Conservation (phyloP, 2,113 vertebrate species). For the Emydura subglobosa region DNA sequence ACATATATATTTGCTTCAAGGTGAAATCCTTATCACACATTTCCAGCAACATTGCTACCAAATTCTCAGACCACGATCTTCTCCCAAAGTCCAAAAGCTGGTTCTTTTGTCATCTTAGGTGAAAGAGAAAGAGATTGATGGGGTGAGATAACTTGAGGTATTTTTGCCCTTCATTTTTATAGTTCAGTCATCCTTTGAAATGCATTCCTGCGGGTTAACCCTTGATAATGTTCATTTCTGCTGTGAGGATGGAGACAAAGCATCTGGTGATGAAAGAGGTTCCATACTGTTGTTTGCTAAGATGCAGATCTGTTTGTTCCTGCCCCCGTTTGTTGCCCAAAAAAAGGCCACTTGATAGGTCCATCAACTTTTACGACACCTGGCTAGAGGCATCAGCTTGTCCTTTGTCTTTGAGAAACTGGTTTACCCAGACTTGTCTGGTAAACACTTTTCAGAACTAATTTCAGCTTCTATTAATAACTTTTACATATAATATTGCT, state of each 20-base stretch:
- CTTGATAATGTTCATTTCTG: background rate
- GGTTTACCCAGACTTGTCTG: background rate
- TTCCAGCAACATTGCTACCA: background rate
- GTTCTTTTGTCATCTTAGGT: background rate
- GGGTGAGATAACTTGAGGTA: background rate
- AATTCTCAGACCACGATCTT: background rate
- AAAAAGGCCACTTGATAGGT: background rate
- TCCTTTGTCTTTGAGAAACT: background rate
- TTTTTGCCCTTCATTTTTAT: background rate
- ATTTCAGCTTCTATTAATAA: background rate
- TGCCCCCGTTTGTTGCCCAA: background rate
- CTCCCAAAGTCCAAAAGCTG: background rate
- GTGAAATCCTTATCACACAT: background rate
- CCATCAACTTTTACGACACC: background rate
- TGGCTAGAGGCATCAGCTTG: background rate
- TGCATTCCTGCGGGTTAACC: background rate
- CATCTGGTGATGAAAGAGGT: background rate
- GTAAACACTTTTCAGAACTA: background rate
- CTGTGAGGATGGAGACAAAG: background rate
- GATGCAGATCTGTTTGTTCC: background rate
- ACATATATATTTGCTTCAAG: background rate
- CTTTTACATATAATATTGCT: background rate
- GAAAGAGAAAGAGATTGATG: background rate
- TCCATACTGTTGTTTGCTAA: background rate
- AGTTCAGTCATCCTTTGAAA: background rate